Evolutionary conservation across 2,797 vertebrate genomes (phyloP), one percentile per base, ranked within the genome.

Genomic region (Xyrichtys novacula): DNA sequence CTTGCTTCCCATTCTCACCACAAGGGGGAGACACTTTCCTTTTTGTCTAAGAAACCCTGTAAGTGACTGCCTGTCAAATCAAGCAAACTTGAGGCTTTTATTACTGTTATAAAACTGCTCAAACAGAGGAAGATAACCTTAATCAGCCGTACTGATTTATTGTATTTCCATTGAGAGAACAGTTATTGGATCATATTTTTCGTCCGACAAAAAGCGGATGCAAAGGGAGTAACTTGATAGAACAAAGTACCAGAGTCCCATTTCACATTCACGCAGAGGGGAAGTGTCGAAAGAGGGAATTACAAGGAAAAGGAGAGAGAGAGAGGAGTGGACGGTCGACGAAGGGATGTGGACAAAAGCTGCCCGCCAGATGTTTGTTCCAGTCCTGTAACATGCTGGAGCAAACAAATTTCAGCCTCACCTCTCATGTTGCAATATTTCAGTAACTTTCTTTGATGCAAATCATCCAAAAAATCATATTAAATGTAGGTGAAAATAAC

Each of bases 281-380:
- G 32, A 70, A 48, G 62, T 20, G 48, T 4, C 17, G 36, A 64
- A 22, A 66, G 26, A 65, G 31, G 56, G 48, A 59, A 74, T 59
- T 3, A 6, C 4, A 34, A 44, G 36, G 31, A 71, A 47, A 40
- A 56, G 25, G 22, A 60, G 42, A 26, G 32, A 34, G 22, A 60
- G 42, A 26, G 32, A 34, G 32, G 14, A 34, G 14, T 34, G 71
- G 47, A 46, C 0, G 9, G 23, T 40, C 28, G 46, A 52, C 57
- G 54, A 31, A 32, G 50, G 61, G 60, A 69, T 39, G 57, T 48
- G 62, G 58, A 58, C 20, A 74, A 15, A 83, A 88, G 80, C 77
- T 88, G 87, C 71, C 73, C 67, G 73, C 86, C 88, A 88, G 89
- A 89, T 90, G 88, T 86, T 84, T 89, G 75, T 43, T 78, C 65